Base-by-base conservation (phyloP, 2,888 invertebrate genomes). In the Micropterix aruncella region DNA sequence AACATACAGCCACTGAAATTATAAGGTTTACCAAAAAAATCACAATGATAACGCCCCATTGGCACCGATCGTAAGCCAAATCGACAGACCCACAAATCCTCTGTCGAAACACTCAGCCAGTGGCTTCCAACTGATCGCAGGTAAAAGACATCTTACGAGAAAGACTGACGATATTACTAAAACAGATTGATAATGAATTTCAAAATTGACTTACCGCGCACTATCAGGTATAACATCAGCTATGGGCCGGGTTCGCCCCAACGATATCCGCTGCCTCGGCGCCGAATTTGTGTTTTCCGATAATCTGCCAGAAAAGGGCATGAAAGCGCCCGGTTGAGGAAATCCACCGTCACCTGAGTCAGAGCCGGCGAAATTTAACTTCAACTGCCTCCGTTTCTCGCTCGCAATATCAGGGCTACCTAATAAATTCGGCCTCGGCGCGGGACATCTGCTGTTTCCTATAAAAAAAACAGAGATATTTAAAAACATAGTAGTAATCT, bases 201-300 rank as follows among this genome's bases (percentile, higher is more conserved):
- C n/a, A n/a, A n/a, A n/a, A n/a, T n/a, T n/a, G n/a, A 27, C 27
- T 44, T 58, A 70, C 70, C 70, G 67, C 43, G 70, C 57, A 47
- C 66, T 68, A 48, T 71, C 70, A 41, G 71, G 70, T 47, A 70
- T 52, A 9, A 69, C 68, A 59, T 71, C 70, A 55, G 66, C 60
- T 42, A 69, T 68, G 41, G 50, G 50, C 7, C 50, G 41, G 1
- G 69, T 65, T 46, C 68, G 27, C 7, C 27, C 12, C 7, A 5
- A 7, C 12, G 12, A 27, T 5, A 27, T 27, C 12, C 27, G 27
- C 27, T 27, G 27, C 27, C 27, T 27, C 12, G 27, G 27, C 5
- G 27, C 27, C 27, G 27, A 27, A 27, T 27, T 27, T 27, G 27
- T 27, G 12, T 27, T 27, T 27, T 27, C 27, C 27, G 27, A 27